A percentile compares a stretch with the other conserved stretches of the same genome.
Conservation (phyloP, 1,140 invertebrate genomes). For the Diorhabda sublineata region DNA sequence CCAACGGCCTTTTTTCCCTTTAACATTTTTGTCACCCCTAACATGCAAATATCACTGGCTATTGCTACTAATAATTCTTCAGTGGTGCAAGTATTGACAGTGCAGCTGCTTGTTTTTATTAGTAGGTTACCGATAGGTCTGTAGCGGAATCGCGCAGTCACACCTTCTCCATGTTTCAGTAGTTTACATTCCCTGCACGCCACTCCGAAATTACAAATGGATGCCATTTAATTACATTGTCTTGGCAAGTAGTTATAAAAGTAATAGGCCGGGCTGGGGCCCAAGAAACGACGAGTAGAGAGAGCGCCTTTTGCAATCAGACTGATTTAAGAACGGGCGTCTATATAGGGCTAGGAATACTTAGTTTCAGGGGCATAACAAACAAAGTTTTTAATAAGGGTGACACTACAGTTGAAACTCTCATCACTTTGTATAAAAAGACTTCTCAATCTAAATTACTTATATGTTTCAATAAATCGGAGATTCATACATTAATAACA, state of each 20-base stretch:
- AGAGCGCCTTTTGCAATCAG: slow-evolving; percentile 43
- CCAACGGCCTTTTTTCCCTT: not conserved
- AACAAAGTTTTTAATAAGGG: slow-evolving; percentile 2
- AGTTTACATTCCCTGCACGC: slow-evolving; percentile 46
- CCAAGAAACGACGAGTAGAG: slow-evolving; percentile 18
- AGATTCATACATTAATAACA: no score
- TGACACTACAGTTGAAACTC: no score
- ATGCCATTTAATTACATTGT: slow-evolving; percentile 50
- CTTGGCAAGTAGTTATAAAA: slow-evolving; percentile 48
- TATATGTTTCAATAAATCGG: no score
- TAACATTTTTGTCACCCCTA: slow-evolving; percentile 12
- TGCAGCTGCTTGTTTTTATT: slow-evolving; percentile 44
- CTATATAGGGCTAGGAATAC: slow-evolving; percentile 22
- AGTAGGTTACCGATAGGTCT: slow-evolving; percentile 37
- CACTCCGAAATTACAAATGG: slow-evolving; percentile 47
- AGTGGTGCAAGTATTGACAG: slow-evolving; percentile 40
- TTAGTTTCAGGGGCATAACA: slow-evolving; percentile 1
- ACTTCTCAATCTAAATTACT: no score
- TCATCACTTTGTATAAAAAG: no score
- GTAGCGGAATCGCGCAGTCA: slow-evolving; percentile 40
- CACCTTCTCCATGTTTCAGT: slow-evolving; percentile 47
- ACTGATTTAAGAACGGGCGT: slow-evolving; percentile 43
- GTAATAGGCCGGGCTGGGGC: slow-evolving; percentile 41
- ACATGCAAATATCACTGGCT: slow-evolving; percentile 31
- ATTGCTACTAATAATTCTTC: slow-evolving; percentile 38